Evolutionary conservation across 1,140 invertebrate genomes (phyloP).

Genomic region (Aethina tumida): DNA sequence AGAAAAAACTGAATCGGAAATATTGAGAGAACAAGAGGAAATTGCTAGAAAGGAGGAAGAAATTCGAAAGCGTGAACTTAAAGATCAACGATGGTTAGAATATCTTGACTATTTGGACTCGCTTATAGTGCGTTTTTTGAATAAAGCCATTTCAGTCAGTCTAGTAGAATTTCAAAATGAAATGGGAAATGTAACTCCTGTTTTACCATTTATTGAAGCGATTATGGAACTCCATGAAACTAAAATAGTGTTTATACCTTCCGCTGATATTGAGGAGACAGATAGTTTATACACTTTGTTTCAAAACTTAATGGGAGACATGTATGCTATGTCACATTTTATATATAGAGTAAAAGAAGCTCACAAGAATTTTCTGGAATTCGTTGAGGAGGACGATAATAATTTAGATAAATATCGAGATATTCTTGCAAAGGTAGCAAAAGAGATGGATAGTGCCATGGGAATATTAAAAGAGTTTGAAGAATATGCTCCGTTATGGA

Average conservation of each 20-base stretch:
- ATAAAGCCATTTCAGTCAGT: conserved; percentile 38
- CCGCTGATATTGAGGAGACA: conserved; percentile 46
- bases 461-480: conserved; percentile 63
- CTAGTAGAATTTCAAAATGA: conserved; percentile 34
- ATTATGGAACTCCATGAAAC: conserved; percentile 51
- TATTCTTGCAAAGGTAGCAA: conserved; percentile 14
- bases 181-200: conserved; percentile 32
- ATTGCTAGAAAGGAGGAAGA: conserved; percentile 5
- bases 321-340: conserved; percentile 21
- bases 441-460: conserved; percentile 42
- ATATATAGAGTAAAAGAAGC: conserved; percentile 22
- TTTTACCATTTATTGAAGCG: conserved; percentile 49
- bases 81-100: conserved; percentile 41
- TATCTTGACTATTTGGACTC: conserved; percentile 58
- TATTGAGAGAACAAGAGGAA: conserved; percentile 11
- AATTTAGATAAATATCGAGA: conserved; percentile 42
- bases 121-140: conserved; percentile 48
- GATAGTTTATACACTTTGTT: conserved; percentile 41
- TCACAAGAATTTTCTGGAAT: conserved; percentile 16
- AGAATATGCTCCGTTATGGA: conserved; percentile 79
- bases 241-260: conserved; percentile 51
- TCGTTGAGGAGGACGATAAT: conserved; percentile 46
- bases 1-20: conserved; percentile 7
- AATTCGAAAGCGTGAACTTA: conserved; percentile 7
- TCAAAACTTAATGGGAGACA: conserved; percentile 23